Evolutionary conservation across 1,140 invertebrate species (phyloP).

Genomic region (Calliphora vicina): DNA sequence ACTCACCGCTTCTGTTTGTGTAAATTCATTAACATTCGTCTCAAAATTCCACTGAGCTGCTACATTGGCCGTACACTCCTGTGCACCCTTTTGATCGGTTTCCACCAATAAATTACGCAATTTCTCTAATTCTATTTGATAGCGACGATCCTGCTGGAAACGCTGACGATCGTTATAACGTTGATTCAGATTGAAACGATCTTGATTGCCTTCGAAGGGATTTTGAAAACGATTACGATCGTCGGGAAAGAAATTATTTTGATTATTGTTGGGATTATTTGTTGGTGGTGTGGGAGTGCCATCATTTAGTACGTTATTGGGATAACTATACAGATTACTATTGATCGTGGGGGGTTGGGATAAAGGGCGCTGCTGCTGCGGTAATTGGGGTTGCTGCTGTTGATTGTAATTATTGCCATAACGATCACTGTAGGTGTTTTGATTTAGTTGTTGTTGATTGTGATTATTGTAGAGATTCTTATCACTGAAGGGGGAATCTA

Average conservation of each 20-base stretch:
- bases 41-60: conserved; percentile 87
- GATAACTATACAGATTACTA: conserved; percentile 46
- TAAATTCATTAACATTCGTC: conserved; percentile 83
- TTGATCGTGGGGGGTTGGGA: not conserved
- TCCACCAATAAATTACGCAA: conserved; percentile 69
- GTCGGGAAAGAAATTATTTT: conserved; percentile 47
- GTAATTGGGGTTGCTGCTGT: conserved; percentile 4
- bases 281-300: conserved; percentile 1
- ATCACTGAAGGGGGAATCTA: conserved; percentile 55
- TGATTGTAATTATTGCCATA: conserved; percentile 20
- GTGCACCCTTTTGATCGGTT: conserved; percentile 75
- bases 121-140: conserved; percentile 58
- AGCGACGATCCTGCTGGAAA: conserved; percentile 57
- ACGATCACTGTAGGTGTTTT: conserved; percentile 47
- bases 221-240: conserved; percentile 57
- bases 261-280: conserved; percentile 19
- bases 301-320: conserved; percentile 38
- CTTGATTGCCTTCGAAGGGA: conserved; percentile 53
- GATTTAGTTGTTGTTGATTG: conserved; percentile 35
- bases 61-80: conserved; percentile 82
- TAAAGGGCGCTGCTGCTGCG: not conserved
- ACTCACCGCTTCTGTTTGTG: conserved; percentile 83
- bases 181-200: conserved; percentile 56
- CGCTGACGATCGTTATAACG: conserved; percentile 54
- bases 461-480: conserved; percentile 14